Conservation (phyloP, 2,797 vertebrate genomes). For the Tapera naevia region DNA sequence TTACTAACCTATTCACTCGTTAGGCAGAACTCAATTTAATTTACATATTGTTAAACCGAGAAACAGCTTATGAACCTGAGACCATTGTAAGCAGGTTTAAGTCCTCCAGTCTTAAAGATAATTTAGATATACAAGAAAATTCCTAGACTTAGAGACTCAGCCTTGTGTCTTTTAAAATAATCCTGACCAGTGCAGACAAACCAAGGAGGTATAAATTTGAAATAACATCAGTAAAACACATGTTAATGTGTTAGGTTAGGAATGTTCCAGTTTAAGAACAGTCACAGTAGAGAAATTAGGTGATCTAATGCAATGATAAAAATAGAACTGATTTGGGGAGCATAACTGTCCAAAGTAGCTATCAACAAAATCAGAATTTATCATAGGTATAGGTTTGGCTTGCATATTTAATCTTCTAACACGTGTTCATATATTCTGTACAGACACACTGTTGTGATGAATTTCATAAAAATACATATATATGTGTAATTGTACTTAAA, state of each 20-base stretch:
- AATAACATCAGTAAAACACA: neutral
- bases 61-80: neutral
- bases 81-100: neutral
- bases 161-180: neutral
- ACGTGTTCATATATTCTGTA: neutral
- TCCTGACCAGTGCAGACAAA: neutral
- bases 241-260: neutral
- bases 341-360: neutral
- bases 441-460: neutral
- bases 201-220: neutral
- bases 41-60: neutral
- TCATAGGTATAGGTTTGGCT: neutral
- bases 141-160: neutral
- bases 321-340: neutral
- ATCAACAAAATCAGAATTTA: neutral
- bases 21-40: neutral
- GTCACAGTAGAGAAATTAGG: neutral
- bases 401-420: neutral
- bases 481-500: neutral
- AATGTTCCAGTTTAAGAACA: neutral
- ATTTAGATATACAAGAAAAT: neutral
- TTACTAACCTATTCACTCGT: neutral
- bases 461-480: neutral
- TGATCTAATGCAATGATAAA: neutral
- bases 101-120: neutral